Base-by-base conservation (phyloP, 2,888 invertebrate genomes). In the Lasioglossum lativentre region DNA sequence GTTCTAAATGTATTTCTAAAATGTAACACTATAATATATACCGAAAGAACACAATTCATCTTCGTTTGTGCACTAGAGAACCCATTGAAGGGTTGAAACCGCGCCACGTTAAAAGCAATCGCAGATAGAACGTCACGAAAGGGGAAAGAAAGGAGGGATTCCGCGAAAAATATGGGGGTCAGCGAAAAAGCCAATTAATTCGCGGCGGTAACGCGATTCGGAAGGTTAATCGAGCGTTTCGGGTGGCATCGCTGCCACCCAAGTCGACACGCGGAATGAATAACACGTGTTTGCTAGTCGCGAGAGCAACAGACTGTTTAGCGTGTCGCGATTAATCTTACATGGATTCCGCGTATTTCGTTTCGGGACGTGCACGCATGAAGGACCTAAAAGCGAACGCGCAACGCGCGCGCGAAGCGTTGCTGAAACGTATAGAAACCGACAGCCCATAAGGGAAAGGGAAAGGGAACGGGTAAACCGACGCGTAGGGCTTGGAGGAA, bases 211-310 rank as follows among this genome's bases (percentile, higher is more conserved):
- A 34, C 27, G 82, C 52, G 87, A 89, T 85, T 79, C 74, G 59
- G 83, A 85, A 38, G 42, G 87, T 86, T 91, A 89, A 91, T 91
- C 85, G 90, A 78, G 89, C 87, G 76, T 86, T 63, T 76, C 79
- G 42, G 40, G 66, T 16, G 75, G 85, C 78, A 78, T 82, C 74
- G 82, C 56, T 86, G 71, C 90, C 90, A 90, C 90, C 91, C 90
- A 90, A 90, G 90, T 89, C 19, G 90, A 81, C 47, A 34, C 86
- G 10, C 71, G 75, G 87, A 89, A 91, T 92, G 92, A 85, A 70
- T 81, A 92, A 89, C 91, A 91, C 86, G 78, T 91, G 91, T 92
- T 89, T 75, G 82, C 76, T 30, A 87, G 82, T 80, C 83, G 77
- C 85, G 23, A 52, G 78, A 78, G 85, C 82, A 80, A 76, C 85